Evolutionary conservation across 1,140 invertebrate genomes (phyloP).

Genomic region (Drosophila kurseongensis): DNA sequence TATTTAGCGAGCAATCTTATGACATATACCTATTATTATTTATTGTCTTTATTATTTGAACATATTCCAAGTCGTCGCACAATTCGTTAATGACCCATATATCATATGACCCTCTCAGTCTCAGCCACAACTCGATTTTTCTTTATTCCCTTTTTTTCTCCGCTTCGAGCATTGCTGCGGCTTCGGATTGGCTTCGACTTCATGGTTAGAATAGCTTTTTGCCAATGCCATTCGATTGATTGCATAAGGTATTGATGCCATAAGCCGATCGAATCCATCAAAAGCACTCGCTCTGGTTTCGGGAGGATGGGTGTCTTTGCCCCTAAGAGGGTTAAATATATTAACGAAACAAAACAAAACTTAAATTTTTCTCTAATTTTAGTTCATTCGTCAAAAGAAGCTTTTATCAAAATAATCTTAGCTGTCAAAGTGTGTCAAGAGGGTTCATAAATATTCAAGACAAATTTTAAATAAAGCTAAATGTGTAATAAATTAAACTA

Average conservation of each 20-base stretch:
- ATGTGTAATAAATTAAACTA: constrained; percentile 28
- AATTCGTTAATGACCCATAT: constrained; percentile 66
- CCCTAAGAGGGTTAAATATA: constrained; percentile 17
- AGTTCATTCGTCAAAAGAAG: background rate
- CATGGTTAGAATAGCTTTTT: constrained; percentile 53
- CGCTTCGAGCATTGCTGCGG: constrained; percentile 25
- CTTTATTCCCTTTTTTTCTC: constrained; percentile 3
- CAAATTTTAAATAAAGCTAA: constrained; percentile 27
- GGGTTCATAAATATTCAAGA: constrained; percentile 17
- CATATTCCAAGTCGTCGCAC: constrained; percentile 51
- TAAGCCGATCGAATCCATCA: constrained; percentile 40
- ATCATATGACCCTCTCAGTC: constrained; percentile 43
- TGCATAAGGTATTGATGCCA: constrained; percentile 54
- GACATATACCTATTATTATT: constrained; percentile 35
- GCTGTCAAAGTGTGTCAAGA: constrained; percentile 19
- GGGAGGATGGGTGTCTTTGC: background rate
- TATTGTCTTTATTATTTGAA: constrained; percentile 45
- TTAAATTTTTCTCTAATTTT: background rate
- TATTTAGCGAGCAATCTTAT: constrained; percentile 19
- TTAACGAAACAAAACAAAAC: constrained; percentile 1
- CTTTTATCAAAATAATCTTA: constrained; percentile 9
- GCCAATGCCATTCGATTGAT: constrained; percentile 57
- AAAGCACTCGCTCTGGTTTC: background rate
- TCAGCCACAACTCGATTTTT: constrained; percentile 36
- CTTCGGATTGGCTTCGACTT: constrained; percentile 37